Percentiles rank a stretch among this genome's conserved stretches.
Conservation (phyloP, 2,888 invertebrate genomes). For the Troglohyphantes excavatus region DNA sequence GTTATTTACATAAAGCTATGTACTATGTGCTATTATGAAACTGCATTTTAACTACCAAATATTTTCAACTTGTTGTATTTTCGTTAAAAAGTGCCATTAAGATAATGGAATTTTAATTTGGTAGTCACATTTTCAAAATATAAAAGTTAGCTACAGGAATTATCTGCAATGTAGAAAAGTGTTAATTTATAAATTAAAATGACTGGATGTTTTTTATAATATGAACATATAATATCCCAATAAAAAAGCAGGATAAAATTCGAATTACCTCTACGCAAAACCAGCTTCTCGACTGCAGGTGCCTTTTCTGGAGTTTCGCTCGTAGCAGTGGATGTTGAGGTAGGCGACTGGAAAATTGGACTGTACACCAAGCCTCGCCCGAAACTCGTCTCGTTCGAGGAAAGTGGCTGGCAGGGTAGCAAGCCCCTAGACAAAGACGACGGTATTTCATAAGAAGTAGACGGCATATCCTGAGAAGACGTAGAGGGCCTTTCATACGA, state of each 20-base stretch:
- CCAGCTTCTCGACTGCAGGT: slow-evolving; percentile 17
- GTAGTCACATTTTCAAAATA: no score
- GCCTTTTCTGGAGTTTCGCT: background rate
- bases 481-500: background rate
- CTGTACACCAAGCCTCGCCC: background rate
- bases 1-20: no score
- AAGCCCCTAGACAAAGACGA: background rate
- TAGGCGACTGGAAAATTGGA: background rate
- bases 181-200: no score
- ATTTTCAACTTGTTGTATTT: no score
- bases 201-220: no score
- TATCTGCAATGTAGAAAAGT: no score
- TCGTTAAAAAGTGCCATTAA: no score
- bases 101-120: no score
- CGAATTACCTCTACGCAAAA: slow-evolving; percentile 29
- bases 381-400: background rate
- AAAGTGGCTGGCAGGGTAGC: background rate
- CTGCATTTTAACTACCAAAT: no score
- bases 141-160: no score
- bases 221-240: no score
- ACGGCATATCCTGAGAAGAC: background rate
- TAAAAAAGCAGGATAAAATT: background rate
- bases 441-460: background rate
- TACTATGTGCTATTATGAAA: no score
- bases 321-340: background rate